Percentiles rank a stretch among this genome's conserved stretches.
Conservation (phyloP, 2,113 vertebrate genomes). For the Psittacula cyanocephala region DNA sequence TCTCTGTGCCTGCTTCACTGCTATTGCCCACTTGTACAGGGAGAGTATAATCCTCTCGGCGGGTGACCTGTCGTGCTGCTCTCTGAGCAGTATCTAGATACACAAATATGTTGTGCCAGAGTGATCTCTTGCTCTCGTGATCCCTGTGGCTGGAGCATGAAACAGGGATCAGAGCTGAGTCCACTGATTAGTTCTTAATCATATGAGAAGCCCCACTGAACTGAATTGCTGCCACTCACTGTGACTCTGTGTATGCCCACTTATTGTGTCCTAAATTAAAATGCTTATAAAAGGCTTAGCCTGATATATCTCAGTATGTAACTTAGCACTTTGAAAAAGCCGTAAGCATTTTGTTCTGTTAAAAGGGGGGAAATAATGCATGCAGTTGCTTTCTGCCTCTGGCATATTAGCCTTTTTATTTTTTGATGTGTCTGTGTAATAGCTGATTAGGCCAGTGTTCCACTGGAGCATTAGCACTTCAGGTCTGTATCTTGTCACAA, state of each 20-base stretch:
- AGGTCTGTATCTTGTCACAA: neutral
- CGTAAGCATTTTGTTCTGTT: neutral
- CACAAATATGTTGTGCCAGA: neutral
- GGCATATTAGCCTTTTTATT: neutral
- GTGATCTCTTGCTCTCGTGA: neutral
- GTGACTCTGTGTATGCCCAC: neutral
- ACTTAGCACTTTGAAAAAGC: neutral
- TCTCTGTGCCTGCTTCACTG: neutral
- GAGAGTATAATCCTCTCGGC: rapidly evolving
- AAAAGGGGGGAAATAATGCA: neutral
- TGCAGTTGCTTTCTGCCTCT: neutral
- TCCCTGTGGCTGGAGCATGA: neutral
- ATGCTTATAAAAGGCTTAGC: neutral
- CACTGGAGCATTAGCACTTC: neutral
- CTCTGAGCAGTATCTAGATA: neutral
- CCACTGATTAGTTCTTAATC: neutral
- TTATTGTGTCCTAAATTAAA: neutral
- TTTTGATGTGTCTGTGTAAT: neutral
- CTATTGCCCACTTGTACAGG: rapidly evolving
- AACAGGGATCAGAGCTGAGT: neutral
- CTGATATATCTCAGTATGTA: neutral
- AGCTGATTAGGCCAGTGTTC: neutral
- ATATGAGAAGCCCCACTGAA: neutral
- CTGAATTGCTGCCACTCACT: neutral
- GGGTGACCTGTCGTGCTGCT: neutral